Base-by-base conservation (phyloP, 2,113 vertebrate genomes). In the Daubentonia madagascariensis region DNA sequence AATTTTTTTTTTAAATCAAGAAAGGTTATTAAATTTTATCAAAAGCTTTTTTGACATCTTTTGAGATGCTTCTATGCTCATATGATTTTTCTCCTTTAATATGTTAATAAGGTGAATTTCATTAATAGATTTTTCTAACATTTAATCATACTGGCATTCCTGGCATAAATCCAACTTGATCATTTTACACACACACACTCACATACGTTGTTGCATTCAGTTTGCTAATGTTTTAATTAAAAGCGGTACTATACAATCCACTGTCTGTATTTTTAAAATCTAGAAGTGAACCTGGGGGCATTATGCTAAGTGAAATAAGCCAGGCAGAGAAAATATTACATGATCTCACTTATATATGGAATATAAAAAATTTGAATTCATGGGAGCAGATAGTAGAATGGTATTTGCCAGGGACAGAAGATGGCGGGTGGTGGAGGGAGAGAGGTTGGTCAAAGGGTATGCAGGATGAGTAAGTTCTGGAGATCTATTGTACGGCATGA, bases 1-100 rank as follows among this genome's bases (percentile, higher is more conserved):
- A 6, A 16, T 52, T 61, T 81, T 70, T 81, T 70, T 86, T 76
- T 23, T 10, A 32, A 94, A 91, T 85, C 12, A 67, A 84, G 89
- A 96, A 93, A 63, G 5, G 1, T 84, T 85, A 85, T 87, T 70
- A 67, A 68, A 79, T 91, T 91, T 97, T 76, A 85, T 85, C 76
- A 92, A 85, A 72, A 65, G 30, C 10, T 85, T 91, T 94, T 35
- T 48, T 57, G 75, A 40, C n/a, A 78, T 91, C 65, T 96, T 96
- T 98, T 91, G n/a, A 96, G 25, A 85, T 89, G 30, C 32, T 76
- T 22, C 20, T 81, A 85, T 89, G 30, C n/a, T 72, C 6, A 13
- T 78, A 20, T 83, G 28, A 92, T 68, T 93, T 95, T 96, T 91
- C 13, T 72, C 45, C 30, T 96, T 94, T 97, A 94, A 92, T 93